Percentiles rank a stretch among this genome's conserved stretches.
phyloP scores from a whole-genome alignment of 2,797 vertebrate species.

The Odontamblyopus rebecca region DNA sequence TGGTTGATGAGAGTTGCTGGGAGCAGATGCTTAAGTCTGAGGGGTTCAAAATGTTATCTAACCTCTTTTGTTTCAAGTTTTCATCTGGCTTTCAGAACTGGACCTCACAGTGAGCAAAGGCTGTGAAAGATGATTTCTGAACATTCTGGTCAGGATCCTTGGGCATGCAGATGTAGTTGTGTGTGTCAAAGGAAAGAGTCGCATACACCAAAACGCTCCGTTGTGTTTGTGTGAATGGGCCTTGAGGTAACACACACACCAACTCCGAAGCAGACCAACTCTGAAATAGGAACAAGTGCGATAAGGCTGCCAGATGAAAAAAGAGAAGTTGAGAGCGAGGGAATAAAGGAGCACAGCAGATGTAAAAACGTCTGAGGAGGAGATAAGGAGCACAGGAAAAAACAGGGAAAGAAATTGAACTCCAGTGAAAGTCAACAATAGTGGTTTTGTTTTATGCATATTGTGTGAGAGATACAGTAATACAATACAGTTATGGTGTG shows the following conservation, averaged over 20 bases:
- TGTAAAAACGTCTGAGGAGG: constrained; percentile 57
- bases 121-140: constrained; percentile 56
- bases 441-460: constrained; percentile 22
- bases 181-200: constrained; percentile 21
- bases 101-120: constrained; percentile 44
- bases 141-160: constrained; percentile 47
- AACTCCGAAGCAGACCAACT: constrained; percentile 50
- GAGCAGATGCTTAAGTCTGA: constrained; percentile 45
- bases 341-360: constrained; percentile 51
- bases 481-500: not conserved
- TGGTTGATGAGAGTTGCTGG: not conserved
- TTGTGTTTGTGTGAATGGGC: constrained; percentile 33
- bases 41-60: constrained; percentile 57
- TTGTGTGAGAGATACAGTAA: constrained; percentile 28
- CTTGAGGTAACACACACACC: constrained; percentile 41
- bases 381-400: constrained; percentile 40
- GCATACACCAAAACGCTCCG: constrained; percentile 15
- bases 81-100: constrained; percentile 50
- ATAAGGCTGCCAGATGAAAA: constrained; percentile 50
- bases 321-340: constrained; percentile 31
- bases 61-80: constrained; percentile 60
- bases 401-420: constrained; percentile 36
- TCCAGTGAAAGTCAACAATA: constrained; percentile 35
- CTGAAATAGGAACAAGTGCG: constrained; percentile 61
- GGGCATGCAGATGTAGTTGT: constrained; percentile 34